Base-by-base conservation (phyloP, 2,113 vertebrate species). In the Otolemur garnettii region DNA sequence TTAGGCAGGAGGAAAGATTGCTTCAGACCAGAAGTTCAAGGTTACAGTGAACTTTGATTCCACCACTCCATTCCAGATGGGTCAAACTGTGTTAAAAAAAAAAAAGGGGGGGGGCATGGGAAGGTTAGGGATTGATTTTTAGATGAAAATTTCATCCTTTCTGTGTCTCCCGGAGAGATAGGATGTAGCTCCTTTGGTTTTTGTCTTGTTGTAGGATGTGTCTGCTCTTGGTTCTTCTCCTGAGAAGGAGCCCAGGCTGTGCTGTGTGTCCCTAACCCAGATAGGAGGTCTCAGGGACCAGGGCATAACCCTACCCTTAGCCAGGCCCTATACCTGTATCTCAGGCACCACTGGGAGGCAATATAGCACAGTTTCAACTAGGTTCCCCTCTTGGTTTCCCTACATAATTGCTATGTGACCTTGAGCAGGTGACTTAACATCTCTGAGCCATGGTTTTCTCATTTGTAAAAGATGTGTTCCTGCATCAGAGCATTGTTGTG, bases 261-360 rank as follows among this genome's bases (percentile, higher is more conserved):
- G 17, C n/a, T 62, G n/a, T 59, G 50, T 64, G 62, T 55, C 6
- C 26, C 15, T 59, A 79, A 55, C 38, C 26, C 35, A 60, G 79
- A 62, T 24, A 14, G 75, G 60, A 88, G 87, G 38, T 71, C 42
- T 24, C 22, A 62, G 86, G 62, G 59, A 50, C 13, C 55, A 21
- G n/a, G n/a, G 5, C 60, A 64, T 77, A 78, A 53, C 28, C 68
- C 38, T 69, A 0, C 26, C 38, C 19, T 69, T 8, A 42, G 21
- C 53, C 59, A 86, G 80, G 59, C 24, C 57, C 60, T 15, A 1
- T 57, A 60, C 33, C 53, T 96, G 42, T 79, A 94, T 71, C 22
- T 22, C 1, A 96, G 30, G 53, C 75, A 86, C 97, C 97, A 97
- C 97, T 92, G 96, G 96, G 97, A 98, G 97, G 97, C 97, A 94